A percentile compares a stretch with the other conserved stretches of the same genome.
These are phyloP conservation scores for Tautogolabrus adspersus DNA, from an alignment of 2,113 vertebrate species.

Conservation along the genomic window DNA sequence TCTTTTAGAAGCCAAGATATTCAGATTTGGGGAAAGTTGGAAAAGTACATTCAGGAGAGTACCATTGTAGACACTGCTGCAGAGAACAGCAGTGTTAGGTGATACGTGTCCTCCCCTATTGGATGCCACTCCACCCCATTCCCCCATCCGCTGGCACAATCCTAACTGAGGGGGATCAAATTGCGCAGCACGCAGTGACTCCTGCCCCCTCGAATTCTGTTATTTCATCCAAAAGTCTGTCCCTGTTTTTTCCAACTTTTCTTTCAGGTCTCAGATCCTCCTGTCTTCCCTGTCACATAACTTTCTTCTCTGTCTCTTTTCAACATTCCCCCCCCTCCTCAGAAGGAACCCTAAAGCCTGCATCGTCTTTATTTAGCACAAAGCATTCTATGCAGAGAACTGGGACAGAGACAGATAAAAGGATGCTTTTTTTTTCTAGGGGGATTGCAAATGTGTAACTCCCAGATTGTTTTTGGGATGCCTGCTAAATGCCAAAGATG, in stretches of 20 bases:
- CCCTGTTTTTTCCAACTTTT: constrained; percentile 16
- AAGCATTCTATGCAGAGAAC: neutral
- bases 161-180: constrained; percentile 33
- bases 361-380: constrained; percentile 29
- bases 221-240: constrained; percentile 4
- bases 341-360: neutral
- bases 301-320: constrained; percentile 11
- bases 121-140: neutral
- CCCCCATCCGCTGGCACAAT: constrained; percentile 4
- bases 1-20: neutral
- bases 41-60: constrained; percentile 5
- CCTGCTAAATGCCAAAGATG: neutral
- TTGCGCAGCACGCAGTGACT: constrained; percentile 26
- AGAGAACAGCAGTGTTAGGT: constrained; percentile 27
- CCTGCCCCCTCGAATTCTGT: constrained; percentile 40
- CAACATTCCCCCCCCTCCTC: neutral
- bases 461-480: neutral
- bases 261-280: neutral
- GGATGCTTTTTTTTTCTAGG: neutral
- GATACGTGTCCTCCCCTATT: constrained; percentile 47
- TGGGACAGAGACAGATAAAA: neutral
- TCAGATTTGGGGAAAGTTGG: constrained; percentile 11
- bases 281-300: constrained; percentile 19
- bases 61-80: neutral
- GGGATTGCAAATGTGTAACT: neutral